Percentiles rank a stretch among this genome's conserved stretches.
These are phyloP conservation scores for Limnephilus marmoratus DNA, from an alignment of 2,888 invertebrate genomes.

Conservation along the genomic window DNA sequence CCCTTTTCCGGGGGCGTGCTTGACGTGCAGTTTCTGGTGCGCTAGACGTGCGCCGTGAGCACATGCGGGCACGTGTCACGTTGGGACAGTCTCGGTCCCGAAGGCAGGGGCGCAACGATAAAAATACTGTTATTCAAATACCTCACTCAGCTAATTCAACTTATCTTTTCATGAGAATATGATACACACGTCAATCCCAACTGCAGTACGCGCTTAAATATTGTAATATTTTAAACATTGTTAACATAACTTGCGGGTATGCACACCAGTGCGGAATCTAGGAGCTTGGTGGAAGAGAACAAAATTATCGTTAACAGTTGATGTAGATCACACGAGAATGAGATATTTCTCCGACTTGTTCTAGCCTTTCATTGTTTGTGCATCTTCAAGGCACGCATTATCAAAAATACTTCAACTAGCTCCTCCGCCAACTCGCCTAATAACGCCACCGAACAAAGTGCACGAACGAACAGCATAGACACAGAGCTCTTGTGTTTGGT, in stretches of 20 bases:
- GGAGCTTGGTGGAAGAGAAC: background rate
- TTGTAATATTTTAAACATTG: background rate
- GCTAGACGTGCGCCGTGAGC: background rate
- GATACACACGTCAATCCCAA: background rate
- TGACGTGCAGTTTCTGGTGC: background rate
- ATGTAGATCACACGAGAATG: background rate
- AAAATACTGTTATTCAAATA: background rate
- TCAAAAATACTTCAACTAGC: too few relatives aligned
- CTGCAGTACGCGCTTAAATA: background rate
- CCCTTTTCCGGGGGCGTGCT: background rate
- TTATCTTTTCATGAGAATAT: background rate
- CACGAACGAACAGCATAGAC: too few relatives aligned
- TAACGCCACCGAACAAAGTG: too few relatives aligned
- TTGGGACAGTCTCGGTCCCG: background rate
- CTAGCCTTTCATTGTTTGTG: too few relatives aligned
- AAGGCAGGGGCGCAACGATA: background rate
- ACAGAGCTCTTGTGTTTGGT: too few relatives aligned
- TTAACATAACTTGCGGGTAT: background rate
- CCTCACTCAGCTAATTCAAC: background rate
- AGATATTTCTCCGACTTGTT: background rate
- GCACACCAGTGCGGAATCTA: background rate
- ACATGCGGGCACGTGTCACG: background rate
- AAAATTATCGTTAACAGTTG: background rate
- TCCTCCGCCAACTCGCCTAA: too few relatives aligned
- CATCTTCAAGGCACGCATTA: too few relatives aligned